Evolutionary conservation across 2,888 invertebrate genomes (phyloP), one percentile per base, ranked within the genome.

Genomic region (Phyllotreta cruciferae): DNA sequence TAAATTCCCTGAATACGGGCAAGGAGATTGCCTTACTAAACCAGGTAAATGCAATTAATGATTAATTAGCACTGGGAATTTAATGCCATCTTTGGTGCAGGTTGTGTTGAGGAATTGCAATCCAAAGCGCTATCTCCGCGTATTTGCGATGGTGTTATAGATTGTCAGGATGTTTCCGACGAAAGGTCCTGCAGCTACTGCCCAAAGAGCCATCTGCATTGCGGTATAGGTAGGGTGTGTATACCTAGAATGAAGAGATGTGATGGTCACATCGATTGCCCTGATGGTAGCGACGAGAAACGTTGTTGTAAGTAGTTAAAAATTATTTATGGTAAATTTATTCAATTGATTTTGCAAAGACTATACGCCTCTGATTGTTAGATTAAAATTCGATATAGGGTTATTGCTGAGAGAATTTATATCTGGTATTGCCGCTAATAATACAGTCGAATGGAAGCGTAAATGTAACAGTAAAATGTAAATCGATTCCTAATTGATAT

Each of bases 261-360:
- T 77, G 93, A 94, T 75, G 94, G 94, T 54, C 87, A 88, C 58
- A 83, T 85, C 0, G 94, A 95, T 80, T 95, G 95, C 74, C 90
- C 92, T 0, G 93, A 94, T 78, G 93, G 91, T 37, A 90, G 91
- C 68, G 95, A 95, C 74, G 95, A 95, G 79, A 85, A 89, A 73
- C 90, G 90, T 70, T 95, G 95, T 78, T 82, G 94, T 95, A 82
- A 88, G 92, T 67, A 8, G 3, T 24, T 24, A 24, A 24, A 24
- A 24, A 24, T 24, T 37, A 10, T 13, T 36, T n/a, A 24, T 24
- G 24, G 24, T 24, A 4, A 24, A 45, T 4, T 44, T 1, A 24
- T 24, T 24, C 10, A 24, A 45, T 4, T 44, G 7, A 24, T 24
- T 24, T 35, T 3, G 24, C 2, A 37, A 36, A 10, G 6, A 37